Percentiles rank a stretch among this genome's conserved stretches.
Conservation (phyloP, 2,113 vertebrate species). For the Sinocyclocheilus grahami region DNA sequence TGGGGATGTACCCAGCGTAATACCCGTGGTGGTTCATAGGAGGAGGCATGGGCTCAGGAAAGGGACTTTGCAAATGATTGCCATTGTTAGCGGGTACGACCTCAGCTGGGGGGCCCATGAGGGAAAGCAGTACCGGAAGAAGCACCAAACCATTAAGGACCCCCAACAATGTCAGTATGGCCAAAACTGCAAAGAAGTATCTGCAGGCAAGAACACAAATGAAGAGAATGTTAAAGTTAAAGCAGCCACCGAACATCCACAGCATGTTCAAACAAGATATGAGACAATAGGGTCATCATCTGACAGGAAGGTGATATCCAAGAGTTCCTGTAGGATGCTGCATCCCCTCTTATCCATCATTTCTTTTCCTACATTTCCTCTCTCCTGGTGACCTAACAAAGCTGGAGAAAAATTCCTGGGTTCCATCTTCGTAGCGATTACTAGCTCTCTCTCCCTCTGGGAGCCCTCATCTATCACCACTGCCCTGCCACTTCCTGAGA, state of each 20-base stretch:
- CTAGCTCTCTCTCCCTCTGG: slow-evolving; percentile 54
- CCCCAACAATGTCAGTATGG: slow-evolving; percentile 89
- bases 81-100: slow-evolving; percentile 72
- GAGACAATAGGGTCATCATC: background rate
- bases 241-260: background rate
- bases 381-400: slow-evolving; percentile 58
- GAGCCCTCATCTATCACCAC: slow-evolving; percentile 67
- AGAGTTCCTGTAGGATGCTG: slow-evolving; percentile 1
- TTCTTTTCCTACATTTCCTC: slow-evolving; percentile 37
- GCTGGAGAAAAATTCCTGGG: slow-evolving; percentile 58
- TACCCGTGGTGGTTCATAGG: slow-evolving; percentile 80
- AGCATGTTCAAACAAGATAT: background rate
- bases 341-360: background rate
- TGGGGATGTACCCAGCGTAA: slow-evolving; percentile 72
- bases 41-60: slow-evolving; percentile 70
- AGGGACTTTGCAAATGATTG: slow-evolving; percentile 70
- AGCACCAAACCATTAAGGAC: slow-evolving; percentile 93
- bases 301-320: background rate
- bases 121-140: slow-evolving; percentile 91
- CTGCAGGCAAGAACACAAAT: slow-evolving; percentile 66
- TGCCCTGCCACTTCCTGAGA: slow-evolving; percentile 64
- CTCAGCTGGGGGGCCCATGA: slow-evolving; percentile 92
- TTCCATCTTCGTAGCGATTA: slow-evolving; percentile 49
- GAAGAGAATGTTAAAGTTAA: background rate
- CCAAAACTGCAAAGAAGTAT: slow-evolving; percentile 95